Evolutionary conservation across 2,888 invertebrate species (phyloP), one percentile per base, ranked within the genome.

Genomic region (Meta bourneti): DNA sequence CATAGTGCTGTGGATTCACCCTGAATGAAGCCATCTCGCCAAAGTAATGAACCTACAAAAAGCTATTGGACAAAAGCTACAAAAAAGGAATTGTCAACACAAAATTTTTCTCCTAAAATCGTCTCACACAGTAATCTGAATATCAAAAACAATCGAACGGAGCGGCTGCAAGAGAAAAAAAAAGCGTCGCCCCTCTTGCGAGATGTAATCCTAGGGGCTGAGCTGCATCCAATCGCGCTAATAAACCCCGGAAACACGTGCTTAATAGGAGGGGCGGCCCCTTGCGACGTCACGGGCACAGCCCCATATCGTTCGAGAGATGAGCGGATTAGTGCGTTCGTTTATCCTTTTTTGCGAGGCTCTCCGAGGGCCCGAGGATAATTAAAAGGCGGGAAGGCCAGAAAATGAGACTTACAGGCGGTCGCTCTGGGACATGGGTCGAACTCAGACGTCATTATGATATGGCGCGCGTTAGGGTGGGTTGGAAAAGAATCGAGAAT

Each of bases 181-280:
- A 71, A 72, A 72, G 7, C 2, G 7, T 16, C 48, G 13, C 77
- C 49, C 13, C 51, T 34, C 34, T 34, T 34, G 34, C 34, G 34
- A 34, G 34, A 48, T 2, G 52, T 80, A 80, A 80, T 80, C 75
- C 74, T 9, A 8, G 51, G 34, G 8, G 51, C 8, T 82, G 9
- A 20, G 69, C 49, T n/a, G 54, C 48, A 77, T 77, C 61, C 61
- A 69, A 61, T 77, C 77, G 75, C 61, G 48, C 85, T 85, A 85
- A 85, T 85, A 85, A 85, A 77, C 77, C 48, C n/a, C 48, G 16
- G 61, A 52, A 61, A 11, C 48, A 70, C 69, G 19, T 77, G 69
- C 85, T 77, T 69, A 49, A 52, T 20, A 77, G 49, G 49, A 4
- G n/a, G 20, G 69, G 19, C 19, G 48, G 48, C 13, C 75, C 13